phyloP scores from a whole-genome alignment of 2,797 vertebrate genomes.

The Phoebastria nigripes region DNA sequence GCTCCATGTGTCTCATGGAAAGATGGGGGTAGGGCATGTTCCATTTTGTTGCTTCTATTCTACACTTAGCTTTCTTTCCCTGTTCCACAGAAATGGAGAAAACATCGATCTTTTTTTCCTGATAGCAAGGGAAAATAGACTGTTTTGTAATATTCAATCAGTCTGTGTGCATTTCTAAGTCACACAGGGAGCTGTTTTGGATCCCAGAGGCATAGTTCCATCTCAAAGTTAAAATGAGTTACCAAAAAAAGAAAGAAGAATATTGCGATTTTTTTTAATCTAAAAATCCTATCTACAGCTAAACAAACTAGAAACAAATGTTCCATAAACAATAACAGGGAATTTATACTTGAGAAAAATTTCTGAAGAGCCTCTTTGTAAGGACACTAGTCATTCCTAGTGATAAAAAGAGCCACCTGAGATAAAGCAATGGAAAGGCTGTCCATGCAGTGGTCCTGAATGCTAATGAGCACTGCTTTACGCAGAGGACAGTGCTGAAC shows the following conservation, averaged over 20 bases:
- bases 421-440: conserved; percentile 20
- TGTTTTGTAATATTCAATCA: background rate
- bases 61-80: background rate
- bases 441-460: background rate
- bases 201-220: background rate
- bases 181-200: background rate
- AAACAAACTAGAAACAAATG: conserved; percentile 2
- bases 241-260: background rate
- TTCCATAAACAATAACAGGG: conserved; percentile 27
- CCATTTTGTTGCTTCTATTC: background rate
- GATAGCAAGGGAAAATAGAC: background rate
- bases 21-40: background rate
- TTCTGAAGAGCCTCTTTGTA: conserved; percentile 20
- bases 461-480: conserved; percentile 34
- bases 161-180: background rate
- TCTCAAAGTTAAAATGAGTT: background rate
- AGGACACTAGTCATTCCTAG: background rate
- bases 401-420: conserved; percentile 43
- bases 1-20: background rate
- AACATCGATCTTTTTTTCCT: background rate
- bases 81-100: background rate
- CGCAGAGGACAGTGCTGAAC: background rate
- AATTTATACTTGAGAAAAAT: conserved; percentile 22
- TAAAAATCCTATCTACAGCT: background rate
- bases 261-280: background rate